Evolutionary conservation across 2,888 invertebrate genomes (phyloP).

Genomic region (Agonum fuliginosum): DNA sequence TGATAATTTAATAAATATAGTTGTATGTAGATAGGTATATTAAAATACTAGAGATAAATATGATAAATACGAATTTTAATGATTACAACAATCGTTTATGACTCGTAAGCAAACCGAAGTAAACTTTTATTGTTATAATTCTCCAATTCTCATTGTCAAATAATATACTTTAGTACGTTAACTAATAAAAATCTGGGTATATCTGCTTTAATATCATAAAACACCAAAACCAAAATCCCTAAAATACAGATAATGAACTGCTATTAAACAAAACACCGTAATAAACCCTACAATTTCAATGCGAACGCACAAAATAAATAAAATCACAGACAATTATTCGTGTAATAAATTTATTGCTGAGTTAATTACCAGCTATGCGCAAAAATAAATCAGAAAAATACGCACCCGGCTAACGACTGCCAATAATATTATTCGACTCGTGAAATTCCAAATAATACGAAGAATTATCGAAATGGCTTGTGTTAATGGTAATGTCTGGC

Average conservation of each 20-base stretch:
- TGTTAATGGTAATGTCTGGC: neutral
- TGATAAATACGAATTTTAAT: too few relatives aligned
- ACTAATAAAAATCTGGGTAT: too few relatives aligned
- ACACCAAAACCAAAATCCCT: neutral
- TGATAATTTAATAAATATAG: too few relatives aligned
- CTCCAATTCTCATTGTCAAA: too few relatives aligned
- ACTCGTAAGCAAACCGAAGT: too few relatives aligned
- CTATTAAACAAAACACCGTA: slow-evolving; percentile 7
- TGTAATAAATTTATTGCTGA: slow-evolving; percentile 45
- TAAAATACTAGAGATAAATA: too few relatives aligned
- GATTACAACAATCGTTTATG: too few relatives aligned
- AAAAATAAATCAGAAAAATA: slow-evolving; percentile 46
- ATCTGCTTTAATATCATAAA: too few relatives aligned
- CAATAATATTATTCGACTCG: slow-evolving; percentile 20
- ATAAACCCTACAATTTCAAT: slow-evolving; percentile 7
- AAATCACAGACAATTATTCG: slow-evolving; percentile 30
- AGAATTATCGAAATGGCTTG: slow-evolving; percentile 2
- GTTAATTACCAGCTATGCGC: slow-evolving; percentile 36
- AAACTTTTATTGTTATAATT: too few relatives aligned
- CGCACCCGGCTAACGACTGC: neutral
- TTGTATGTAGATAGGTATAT: too few relatives aligned
- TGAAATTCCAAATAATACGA: slow-evolving; percentile 10
- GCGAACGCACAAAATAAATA: slow-evolving; percentile 12
- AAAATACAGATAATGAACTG: slow-evolving; percentile 8
- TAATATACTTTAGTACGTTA: too few relatives aligned